Percentiles rank a stretch among this genome's conserved stretches.
These are phyloP conservation scores for Halcyon smyrnensis DNA, from an alignment of 2,797 vertebrate species.

Conservation along the genomic window DNA sequence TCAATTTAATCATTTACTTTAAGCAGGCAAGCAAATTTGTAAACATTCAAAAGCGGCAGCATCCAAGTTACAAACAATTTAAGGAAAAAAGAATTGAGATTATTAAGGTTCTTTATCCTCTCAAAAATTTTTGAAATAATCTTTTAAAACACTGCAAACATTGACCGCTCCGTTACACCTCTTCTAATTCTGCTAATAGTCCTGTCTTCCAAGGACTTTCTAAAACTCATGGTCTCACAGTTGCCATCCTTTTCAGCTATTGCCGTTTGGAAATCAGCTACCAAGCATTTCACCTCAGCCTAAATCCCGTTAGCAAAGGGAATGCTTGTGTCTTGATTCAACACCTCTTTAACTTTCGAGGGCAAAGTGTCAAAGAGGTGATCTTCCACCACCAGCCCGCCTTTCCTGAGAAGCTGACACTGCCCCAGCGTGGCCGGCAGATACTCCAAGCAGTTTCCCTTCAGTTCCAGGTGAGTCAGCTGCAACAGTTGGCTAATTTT, in stretches of 20 bases:
- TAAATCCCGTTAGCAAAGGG: constrained; percentile 90
- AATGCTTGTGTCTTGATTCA: constrained; percentile 91
- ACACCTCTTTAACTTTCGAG: constrained; percentile 91
- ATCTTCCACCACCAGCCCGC: constrained; percentile 93
- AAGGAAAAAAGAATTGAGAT: constrained; percentile 77
- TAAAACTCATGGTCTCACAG: constrained; percentile 64
- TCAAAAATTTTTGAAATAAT: constrained; percentile 73
- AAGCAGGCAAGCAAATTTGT: constrained; percentile 84
- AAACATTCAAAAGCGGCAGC: constrained; percentile 86
- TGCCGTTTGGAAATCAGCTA: constrained; percentile 61
- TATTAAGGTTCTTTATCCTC: constrained; percentile 74
- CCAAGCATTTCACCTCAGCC: constrained; percentile 30
- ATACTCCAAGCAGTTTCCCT: constrained; percentile 96
- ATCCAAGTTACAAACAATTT: constrained; percentile 84
- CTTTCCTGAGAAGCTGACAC: constrained; percentile 90
- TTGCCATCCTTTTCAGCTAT: constrained; percentile 49
- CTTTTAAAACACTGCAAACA: constrained; percentile 80
- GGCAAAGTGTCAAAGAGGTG: constrained; percentile 96
- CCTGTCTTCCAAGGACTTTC: constrained; percentile 69
- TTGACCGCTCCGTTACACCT: constrained; percentile 68
- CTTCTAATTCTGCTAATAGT: constrained; percentile 67
- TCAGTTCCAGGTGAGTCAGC: constrained; percentile 93
- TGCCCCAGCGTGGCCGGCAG: constrained; percentile 90
- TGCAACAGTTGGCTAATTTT: constrained; percentile 90
- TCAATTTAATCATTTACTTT: constrained; percentile 83